phyloP scores from a whole-genome alignment of 2,888 invertebrate species.

The Platycheirus albimanus region DNA sequence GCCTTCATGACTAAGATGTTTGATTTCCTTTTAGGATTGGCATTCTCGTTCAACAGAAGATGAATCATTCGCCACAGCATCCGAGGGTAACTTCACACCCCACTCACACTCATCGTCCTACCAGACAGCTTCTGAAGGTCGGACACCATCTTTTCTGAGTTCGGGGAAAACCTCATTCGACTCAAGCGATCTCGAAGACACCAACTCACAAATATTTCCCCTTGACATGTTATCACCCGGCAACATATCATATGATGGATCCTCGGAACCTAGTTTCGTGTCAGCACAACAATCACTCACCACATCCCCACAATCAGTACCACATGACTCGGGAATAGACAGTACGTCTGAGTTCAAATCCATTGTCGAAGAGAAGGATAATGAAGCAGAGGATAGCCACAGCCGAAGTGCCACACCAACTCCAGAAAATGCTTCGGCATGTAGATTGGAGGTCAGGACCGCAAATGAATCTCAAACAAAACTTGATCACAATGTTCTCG shows the following conservation, averaged over 20 bases:
- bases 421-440: slow-evolving; percentile 75
- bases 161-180: slow-evolving; percentile 83
- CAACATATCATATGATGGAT: slow-evolving; percentile 81
- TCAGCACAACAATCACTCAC: slow-evolving; percentile 77
- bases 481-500: slow-evolving; percentile 25
- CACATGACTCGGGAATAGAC: slow-evolving; percentile 66
- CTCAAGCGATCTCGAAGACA: slow-evolving; percentile 80
- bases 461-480: slow-evolving; percentile 18
- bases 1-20: too few species aligned
- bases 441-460: background rate
- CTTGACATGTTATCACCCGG: slow-evolving; percentile 78
- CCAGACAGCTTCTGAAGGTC: slow-evolving; percentile 87
- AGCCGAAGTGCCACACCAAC: slow-evolving; percentile 81
- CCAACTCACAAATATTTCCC: slow-evolving; percentile 78
- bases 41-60: slow-evolving; percentile 84
- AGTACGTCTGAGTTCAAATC: slow-evolving; percentile 68
- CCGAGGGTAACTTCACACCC: slow-evolving; percentile 86
- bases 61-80: slow-evolving; percentile 87
- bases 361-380: slow-evolving; percentile 26
- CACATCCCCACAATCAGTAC: slow-evolving; percentile 65
- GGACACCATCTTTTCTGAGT: slow-evolving; percentile 84
- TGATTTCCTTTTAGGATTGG: slow-evolving; percentile 79
- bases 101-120: slow-evolving; percentile 88
- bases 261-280: slow-evolving; percentile 81
- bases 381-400: slow-evolving; percentile 77